These are phyloP conservation scores for Saimiri boliviensis DNA, from an alignment of 2,113 vertebrate species.

Conservation along the genomic window DNA sequence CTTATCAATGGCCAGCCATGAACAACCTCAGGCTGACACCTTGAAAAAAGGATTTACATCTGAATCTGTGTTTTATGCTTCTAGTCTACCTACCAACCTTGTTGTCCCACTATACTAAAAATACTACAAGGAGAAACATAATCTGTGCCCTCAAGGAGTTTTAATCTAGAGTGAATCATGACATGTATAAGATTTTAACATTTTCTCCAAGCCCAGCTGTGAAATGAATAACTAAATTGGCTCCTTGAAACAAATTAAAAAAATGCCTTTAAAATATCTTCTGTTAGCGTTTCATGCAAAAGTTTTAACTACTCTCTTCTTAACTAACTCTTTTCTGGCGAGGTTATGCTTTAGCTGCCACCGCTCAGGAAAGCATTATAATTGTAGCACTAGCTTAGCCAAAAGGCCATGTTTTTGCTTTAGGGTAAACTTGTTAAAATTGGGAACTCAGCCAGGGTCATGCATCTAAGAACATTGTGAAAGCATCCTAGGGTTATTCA, in stretches of 20 bases:
- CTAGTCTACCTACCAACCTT: background rate
- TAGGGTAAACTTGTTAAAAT: constrained; percentile 75
- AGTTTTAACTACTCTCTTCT: background rate
- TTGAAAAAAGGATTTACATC: background rate
- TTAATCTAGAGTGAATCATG: background rate
- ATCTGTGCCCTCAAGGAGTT: background rate
- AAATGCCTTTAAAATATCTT: background rate
- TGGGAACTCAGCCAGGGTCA: constrained; percentile 70
- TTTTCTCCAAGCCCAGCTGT: background rate
- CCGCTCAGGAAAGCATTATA: constrained; percentile 50
- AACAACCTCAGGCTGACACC: background rate
- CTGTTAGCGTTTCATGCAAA: background rate
- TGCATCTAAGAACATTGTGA: constrained; percentile 58
- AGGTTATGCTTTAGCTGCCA: background rate
- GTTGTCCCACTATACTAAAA: background rate
- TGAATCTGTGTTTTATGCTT: background rate
- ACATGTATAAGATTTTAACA: background rate
- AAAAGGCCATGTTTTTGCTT: constrained; percentile 69
- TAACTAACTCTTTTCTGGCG: background rate
- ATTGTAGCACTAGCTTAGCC: constrained; percentile 40
- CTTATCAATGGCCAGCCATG: background rate
- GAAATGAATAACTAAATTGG: constrained; percentile 5
- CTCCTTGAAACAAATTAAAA: background rate
- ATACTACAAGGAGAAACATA: background rate
- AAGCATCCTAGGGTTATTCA: constrained; percentile 59